Percentiles rank a stretch among this genome's conserved stretches.
Evolutionary conservation across 2,113 vertebrate species (phyloP).

Genomic region (Empidonax alnorum): DNA sequence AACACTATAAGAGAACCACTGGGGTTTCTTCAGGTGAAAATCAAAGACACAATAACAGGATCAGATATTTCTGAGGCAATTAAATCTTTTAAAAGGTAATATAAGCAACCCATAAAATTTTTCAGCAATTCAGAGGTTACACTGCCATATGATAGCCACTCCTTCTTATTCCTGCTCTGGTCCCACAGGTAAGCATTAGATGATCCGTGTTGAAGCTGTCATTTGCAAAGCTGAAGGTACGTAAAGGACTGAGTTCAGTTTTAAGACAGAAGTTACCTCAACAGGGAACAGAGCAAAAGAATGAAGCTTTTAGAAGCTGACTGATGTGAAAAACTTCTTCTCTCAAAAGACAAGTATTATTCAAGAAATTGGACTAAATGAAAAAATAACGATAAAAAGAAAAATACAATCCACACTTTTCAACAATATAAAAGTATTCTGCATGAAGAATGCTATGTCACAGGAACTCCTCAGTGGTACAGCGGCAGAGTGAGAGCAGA

Average conservation of each 20-base stretch:
- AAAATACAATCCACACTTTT: not conserved
- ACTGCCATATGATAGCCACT: not conserved
- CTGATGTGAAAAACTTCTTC: not conserved
- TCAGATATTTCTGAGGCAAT: not conserved
- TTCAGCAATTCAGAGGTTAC: not conserved
- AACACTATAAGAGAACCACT: not conserved
- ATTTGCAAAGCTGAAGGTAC: not conserved
- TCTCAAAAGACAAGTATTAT: not conserved
- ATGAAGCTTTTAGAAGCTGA: not conserved
- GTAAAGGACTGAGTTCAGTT: not conserved
- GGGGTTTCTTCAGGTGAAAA: not conserved
- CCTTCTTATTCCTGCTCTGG: not conserved
- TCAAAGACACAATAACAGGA: not conserved
- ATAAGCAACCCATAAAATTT: not conserved
- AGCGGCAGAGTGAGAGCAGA: not conserved
- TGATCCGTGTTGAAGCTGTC: not conserved
- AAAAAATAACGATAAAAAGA: not conserved
- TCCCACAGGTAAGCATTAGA: not conserved
- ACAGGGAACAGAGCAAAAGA: not conserved
- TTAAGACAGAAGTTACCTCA: not conserved
- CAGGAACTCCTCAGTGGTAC: not conserved
- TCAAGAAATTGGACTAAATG: not conserved
- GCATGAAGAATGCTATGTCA: not conserved
- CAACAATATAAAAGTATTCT: not conserved
- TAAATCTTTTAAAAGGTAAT: not conserved